phyloP scores from a whole-genome alignment of 2,888 invertebrate genomes.

The Nasonovia ribisnigri region DNA sequence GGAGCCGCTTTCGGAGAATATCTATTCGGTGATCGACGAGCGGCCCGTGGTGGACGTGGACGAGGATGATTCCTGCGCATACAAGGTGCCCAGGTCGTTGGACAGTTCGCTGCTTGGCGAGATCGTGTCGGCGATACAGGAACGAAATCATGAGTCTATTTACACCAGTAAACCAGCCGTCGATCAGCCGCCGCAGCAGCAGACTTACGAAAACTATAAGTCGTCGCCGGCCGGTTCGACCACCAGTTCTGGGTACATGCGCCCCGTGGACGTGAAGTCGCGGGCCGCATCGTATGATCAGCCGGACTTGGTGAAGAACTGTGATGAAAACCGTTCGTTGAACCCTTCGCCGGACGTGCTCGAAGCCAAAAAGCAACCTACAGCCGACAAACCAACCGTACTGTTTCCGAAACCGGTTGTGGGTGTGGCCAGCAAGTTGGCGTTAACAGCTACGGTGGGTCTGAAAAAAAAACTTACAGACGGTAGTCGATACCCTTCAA shows the following conservation, averaged over 20 bases:
- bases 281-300: background rate
- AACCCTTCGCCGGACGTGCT: constrained; percentile 58
- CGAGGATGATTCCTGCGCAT: constrained; percentile 64
- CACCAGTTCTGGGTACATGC: constrained; percentile 73
- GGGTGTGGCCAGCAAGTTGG: background rate
- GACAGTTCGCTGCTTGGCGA: constrained; percentile 78
- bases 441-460: constrained; percentile 39
- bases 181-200: constrained; percentile 66
- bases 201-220: constrained; percentile 69
- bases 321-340: constrained; percentile 41
- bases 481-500: background rate
- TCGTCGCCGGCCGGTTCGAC: constrained; percentile 68
- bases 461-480: constrained; percentile 59
- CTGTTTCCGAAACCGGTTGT: constrained; percentile 49
- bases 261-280: constrained; percentile 74
- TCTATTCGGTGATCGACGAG: constrained; percentile 90
- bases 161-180: constrained; percentile 77
- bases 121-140: constrained; percentile 89
- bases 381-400: constrained; percentile 15
- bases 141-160: constrained; percentile 87
- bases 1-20: constrained; percentile 75
- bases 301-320: constrained; percentile 58
- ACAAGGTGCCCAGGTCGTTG: constrained; percentile 70
- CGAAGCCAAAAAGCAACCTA: constrained; percentile 16
- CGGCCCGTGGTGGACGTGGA: constrained; percentile 74